Percentiles rank a stretch among this genome's conserved stretches.
phyloP scores from a whole-genome alignment of 2,888 invertebrate species.

The Philopedon plagiatum region DNA sequence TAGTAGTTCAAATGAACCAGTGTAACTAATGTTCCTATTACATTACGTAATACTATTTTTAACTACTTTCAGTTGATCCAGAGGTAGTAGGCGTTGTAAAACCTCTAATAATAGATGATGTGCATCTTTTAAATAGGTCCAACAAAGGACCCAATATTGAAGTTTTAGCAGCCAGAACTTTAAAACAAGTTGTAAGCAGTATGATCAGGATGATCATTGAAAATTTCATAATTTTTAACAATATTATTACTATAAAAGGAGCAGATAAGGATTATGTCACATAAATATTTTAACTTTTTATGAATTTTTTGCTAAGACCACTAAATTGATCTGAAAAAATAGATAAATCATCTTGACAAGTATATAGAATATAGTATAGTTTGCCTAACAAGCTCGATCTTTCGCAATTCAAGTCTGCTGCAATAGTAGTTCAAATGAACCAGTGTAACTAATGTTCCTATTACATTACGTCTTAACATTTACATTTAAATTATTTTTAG shows the following conservation, averaged over 20 bases:
- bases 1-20: not conserved
- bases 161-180: slow-evolving; percentile 94
- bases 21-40: not conserved
- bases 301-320: no score
- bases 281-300: no score
- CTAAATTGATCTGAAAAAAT: no score
- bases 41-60: slow-evolving; percentile 2
- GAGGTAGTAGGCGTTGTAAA: slow-evolving; percentile 92
- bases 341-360: no score
- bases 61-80: slow-evolving; percentile 79
- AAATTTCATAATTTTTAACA: no score
- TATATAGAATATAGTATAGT: no score
- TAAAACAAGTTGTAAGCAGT: slow-evolving; percentile 91
- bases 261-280: no score
- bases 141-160: slow-evolving; percentile 98
- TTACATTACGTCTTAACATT: not conserved
- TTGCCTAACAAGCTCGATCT: no score
- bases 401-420: no score
- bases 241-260: no score
- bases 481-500: slow-evolving; percentile 67
- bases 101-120: slow-evolving; percentile 96
- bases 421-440: not conserved
- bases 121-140: slow-evolving; percentile 96
- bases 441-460: not conserved
- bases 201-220: slow-evolving; percentile 99